phyloP scores from a whole-genome alignment of 2,113 vertebrate genomes.

The Motacilla alba region DNA sequence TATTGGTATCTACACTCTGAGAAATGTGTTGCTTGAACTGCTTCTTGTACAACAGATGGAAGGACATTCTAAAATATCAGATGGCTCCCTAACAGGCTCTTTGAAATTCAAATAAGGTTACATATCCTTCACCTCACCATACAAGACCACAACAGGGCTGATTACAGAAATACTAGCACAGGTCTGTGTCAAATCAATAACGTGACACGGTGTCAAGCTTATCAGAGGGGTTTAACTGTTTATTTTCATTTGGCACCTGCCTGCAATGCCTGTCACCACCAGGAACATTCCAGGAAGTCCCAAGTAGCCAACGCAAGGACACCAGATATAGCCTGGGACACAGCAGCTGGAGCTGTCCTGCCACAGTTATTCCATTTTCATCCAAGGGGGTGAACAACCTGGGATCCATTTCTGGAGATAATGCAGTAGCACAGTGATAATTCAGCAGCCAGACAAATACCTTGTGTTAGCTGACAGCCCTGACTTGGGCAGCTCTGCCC shows the following conservation, averaged over 20 bases:
- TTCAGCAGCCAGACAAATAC: neutral
- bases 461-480: neutral
- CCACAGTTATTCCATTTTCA: neutral
- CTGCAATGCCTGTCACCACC: neutral
- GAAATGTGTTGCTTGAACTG: neutral
- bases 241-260: neutral
- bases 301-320: neutral
- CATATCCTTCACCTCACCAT: neutral
- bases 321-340: neutral
- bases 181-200: conserved; percentile 2
- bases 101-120: conserved; percentile 26
- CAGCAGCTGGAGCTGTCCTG: neutral
- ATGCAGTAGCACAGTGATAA: neutral
- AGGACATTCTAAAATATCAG: neutral
- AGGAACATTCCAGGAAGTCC: neutral
- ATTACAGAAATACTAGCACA: neutral
- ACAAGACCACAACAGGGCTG: neutral
- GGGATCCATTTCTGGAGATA: neutral
- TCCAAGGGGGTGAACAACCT: neutral
- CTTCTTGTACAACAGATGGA: conserved; percentile 19
- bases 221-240: neutral
- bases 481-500: neutral
- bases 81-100: neutral
- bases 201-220: neutral
- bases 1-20: neutral